A percentile compares a stretch with the other conserved stretches of the same genome.
These are phyloP conservation scores for Lophius piscatorius DNA, from an alignment of 2,113 vertebrate species.

Conservation along the genomic window DNA sequence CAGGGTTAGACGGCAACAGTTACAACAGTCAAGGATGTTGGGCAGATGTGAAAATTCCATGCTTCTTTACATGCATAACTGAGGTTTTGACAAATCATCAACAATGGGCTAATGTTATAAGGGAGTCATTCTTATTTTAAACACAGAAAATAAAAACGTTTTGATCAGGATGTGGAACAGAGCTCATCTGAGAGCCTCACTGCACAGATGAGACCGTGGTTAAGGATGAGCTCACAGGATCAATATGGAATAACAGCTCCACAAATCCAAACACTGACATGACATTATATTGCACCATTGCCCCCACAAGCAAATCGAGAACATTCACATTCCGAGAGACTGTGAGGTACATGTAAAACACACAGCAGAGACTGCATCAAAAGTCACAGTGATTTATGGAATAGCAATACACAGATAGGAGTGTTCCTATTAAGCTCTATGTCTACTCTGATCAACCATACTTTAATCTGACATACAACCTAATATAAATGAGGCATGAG, in stretches of 20 bases:
- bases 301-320: conserved; percentile 10
- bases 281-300: conserved; percentile 19
- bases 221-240: conserved; percentile 56
- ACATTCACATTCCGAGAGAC: no score
- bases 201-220: conserved; percentile 22
- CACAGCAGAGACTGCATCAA: no score
- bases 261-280: conserved; percentile 53
- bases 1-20: conserved; percentile 21
- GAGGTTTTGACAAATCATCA: not conserved
- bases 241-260: conserved; percentile 52
- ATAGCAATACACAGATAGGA: no score
- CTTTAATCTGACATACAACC: conserved; percentile 25
- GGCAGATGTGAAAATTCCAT: not conserved
- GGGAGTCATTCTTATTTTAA: not conserved
- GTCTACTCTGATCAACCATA: conserved; percentile 16
- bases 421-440: no score
- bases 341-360: no score
- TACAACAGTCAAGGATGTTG: conserved; percentile 5
- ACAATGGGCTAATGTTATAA: no score
- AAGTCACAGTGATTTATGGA: no score
- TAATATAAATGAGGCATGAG: conserved; percentile 25
- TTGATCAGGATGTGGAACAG: conserved; percentile 7
- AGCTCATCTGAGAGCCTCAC: conserved; percentile 29
- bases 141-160: not conserved
- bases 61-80: not conserved